Percentiles rank a stretch among this genome's conserved stretches.
phyloP scores from a whole-genome alignment of 2,113 vertebrate species.

The Otolemur garnettii region DNA sequence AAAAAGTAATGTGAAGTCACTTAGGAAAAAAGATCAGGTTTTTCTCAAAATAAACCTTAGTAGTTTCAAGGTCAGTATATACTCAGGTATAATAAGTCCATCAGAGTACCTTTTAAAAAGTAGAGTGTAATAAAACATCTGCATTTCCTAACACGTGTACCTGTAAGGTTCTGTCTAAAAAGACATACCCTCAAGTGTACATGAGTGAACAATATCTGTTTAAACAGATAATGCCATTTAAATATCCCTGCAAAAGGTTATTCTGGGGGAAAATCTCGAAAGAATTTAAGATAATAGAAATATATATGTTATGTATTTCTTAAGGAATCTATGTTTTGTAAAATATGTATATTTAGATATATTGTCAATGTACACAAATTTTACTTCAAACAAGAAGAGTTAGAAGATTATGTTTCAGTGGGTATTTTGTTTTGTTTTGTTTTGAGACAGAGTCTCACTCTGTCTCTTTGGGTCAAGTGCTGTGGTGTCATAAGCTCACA shows the following conservation, averaged over 20 bases:
- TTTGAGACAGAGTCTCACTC: no score
- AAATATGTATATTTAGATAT: neutral
- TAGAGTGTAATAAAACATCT: neutral
- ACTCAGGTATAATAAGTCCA: neutral
- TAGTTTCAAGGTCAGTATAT: neutral
- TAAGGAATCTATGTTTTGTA: neutral
- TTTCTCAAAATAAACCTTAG: neutral
- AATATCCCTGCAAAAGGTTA: neutral
- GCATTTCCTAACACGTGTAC: neutral
- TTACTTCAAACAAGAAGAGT: neutral
- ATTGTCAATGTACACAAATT: neutral
- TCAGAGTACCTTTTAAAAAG: neutral
- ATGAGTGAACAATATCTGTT: neutral
- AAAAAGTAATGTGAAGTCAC: neutral
- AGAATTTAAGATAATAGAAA: neutral
- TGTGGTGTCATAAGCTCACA: no score
- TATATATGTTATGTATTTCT: neutral
- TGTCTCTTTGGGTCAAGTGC: no score
- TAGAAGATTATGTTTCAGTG: neutral
- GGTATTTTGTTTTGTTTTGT: no score
- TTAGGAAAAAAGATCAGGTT: neutral
- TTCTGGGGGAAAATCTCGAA: slow-evolving; percentile 2
- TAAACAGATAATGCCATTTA: neutral
- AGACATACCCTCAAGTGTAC: neutral
- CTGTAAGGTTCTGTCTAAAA: neutral